These are phyloP conservation scores for Mastigias papua DNA, from an alignment of 30 jellyfish, hydroid and myxozoan genomes.

Conservation along the genomic window DNA sequence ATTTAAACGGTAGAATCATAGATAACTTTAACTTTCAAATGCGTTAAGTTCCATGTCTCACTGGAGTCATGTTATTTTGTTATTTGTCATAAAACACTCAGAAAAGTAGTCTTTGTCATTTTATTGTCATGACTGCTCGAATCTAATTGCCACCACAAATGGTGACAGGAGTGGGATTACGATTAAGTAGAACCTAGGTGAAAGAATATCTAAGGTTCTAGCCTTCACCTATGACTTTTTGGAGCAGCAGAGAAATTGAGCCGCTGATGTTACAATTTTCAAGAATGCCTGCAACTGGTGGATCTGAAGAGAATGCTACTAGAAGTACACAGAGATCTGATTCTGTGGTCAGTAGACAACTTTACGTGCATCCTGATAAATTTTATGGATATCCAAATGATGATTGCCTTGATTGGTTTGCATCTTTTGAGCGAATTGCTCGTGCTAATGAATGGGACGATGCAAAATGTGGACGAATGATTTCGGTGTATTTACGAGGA, in stretches of 20 bases:
- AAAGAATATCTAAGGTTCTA: constrained; percentile 19
- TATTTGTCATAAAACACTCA: no score
- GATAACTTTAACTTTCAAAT: no score
- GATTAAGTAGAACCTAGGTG: constrained; percentile 70
- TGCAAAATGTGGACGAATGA: constrained; percentile 5
- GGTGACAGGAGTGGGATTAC: constrained; percentile 45
- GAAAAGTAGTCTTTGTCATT: no score
- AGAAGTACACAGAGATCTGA: no score
- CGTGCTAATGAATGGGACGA: constrained; percentile 34
- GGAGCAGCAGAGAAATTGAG: background rate
- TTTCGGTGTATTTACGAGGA: constrained; percentile 4
- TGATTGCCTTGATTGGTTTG: constrained; percentile 9
- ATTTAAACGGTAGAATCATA: no score
- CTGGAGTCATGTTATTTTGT: no score
- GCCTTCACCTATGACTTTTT: constrained; percentile 8
- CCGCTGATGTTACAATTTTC: constrained; percentile 10
- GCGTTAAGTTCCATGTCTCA: no score
- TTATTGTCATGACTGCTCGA: background rate
- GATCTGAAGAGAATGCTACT: background rate
- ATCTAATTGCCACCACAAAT: constrained; percentile 12
- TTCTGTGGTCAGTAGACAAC: no score
- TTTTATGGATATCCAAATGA: constrained; percentile 8
- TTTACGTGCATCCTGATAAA: no score
- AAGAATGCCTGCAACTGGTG: constrained; percentile 9
- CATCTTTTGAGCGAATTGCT: constrained; percentile 8